Conservation (phyloP, 2,113 vertebrate genomes). For the Bubo blakistoni region DNA sequence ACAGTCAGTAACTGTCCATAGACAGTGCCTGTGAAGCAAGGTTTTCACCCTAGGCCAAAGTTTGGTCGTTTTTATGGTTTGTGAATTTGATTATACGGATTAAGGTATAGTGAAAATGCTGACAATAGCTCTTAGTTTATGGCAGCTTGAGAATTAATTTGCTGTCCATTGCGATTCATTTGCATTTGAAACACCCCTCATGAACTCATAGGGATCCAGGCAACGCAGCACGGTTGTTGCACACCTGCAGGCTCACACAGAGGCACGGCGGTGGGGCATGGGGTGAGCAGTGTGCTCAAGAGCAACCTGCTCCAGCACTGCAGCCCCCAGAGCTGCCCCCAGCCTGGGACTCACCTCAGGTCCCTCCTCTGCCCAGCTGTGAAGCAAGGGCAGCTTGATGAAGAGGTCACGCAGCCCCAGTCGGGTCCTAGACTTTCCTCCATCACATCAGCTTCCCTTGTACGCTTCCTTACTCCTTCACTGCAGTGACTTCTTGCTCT, state of each 20-base stretch:
- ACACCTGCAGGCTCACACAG: rapidly evolving
- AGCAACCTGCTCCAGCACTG: background rate
- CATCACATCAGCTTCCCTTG: background rate
- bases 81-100: background rate
- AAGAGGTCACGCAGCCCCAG: rapidly evolving
- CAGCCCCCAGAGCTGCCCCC: background rate
- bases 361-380: background rate
- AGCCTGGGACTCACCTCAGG: rapidly evolving
- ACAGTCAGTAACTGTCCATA: background rate
- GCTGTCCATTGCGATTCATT: background rate
- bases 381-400: background rate
- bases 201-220: background rate
- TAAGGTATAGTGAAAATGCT: background rate
- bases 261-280: rapidly evolving
- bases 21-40: background rate
- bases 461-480: rapidly evolving
- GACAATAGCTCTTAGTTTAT: background rate
- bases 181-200: background rate
- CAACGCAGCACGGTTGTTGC: rapidly evolving
- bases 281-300: rapidly evolving
- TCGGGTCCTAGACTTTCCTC: background rate
- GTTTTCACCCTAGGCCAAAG: background rate
- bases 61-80: background rate
- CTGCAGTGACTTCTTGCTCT: background rate
- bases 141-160: background rate